These are phyloP conservation scores for Eristalinus aeneus DNA, from an alignment of 2,888 invertebrate genomes.

Conservation along the genomic window DNA sequence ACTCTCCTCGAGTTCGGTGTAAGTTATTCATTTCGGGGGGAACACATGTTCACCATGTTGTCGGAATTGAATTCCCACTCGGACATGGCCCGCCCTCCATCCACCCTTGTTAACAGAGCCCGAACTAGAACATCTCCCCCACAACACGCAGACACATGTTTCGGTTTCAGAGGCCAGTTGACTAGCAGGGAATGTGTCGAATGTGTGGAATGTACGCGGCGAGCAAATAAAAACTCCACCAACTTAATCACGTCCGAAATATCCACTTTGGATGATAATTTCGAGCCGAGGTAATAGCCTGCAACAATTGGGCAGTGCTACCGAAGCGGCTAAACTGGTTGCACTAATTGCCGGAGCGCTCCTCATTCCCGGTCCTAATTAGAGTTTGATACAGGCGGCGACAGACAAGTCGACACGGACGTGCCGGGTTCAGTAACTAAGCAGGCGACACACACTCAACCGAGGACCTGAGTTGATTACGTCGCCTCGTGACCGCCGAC, in stretches of 20 bases:
- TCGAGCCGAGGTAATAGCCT: not conserved
- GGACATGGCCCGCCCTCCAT: constrained; percentile 22
- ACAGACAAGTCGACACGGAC: not conserved
- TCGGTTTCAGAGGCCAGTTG: not conserved
- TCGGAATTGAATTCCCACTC: constrained; percentile 22
- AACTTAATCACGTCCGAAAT: not conserved
- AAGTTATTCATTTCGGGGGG: constrained; percentile 31
- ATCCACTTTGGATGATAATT: not conserved
- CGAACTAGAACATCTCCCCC: not conserved
- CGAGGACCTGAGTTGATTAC: not conserved
- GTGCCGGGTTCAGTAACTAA: not conserved
- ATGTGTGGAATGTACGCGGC: not conserved
- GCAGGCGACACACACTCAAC: not conserved
- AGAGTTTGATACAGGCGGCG: not conserved
- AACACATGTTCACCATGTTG: constrained; percentile 22
- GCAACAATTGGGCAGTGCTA: not conserved
- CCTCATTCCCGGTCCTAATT: not conserved
- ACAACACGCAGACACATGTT: not conserved
- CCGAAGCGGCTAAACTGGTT: not conserved
- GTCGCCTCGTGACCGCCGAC: not conserved
- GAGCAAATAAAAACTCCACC: not conserved
- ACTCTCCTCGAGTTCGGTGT: constrained; percentile 17
- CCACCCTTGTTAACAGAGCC: constrained; percentile 37
- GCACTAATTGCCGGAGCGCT: not conserved
- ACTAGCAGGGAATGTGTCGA: not conserved